Evolutionary conservation across 2,888 invertebrate genomes (phyloP), one percentile per base, ranked within the genome.

Genomic region (Agonopterix heracliana): DNA sequence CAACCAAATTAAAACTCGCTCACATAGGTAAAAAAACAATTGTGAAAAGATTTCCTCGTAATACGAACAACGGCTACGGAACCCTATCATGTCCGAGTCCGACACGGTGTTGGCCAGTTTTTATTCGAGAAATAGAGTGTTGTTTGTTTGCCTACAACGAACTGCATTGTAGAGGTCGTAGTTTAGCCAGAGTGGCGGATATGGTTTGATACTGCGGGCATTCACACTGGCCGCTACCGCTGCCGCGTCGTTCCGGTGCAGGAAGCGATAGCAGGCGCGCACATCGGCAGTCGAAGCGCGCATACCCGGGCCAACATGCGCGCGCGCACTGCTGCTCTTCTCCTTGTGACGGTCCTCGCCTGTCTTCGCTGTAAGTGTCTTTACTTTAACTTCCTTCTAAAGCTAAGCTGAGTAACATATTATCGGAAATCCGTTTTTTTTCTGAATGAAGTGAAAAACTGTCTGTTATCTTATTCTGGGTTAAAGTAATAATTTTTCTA

Each of bases 171-270:
- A 65, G 63, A 66, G 71, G 67, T 69, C 63, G 66, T 63, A 61
- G 62, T 67, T 60, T 64, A 62, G 58, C 44, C 46, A 53, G 56
- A 63, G 40, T 60, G 64, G 61, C 60, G 66, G 71, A 71, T 69
- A 71, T 49, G 63, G 57, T 43, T 52, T 57, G 79, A 81, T 81
- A 80, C 47, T 53, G 60, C 65, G 84, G 78, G 61, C 82, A 61
- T 83, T 83, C 79, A 81, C 81, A 69, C 72, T 66, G 62, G 49
- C 43, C 55, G 1, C 2, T 14, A 7, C 26, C 3, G 3, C 26
- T 26, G 26, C 11, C 40, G 46, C 70, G 60, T 67, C 74, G 26
- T 26, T 5, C 26, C 5, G 57, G 54, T 50, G 36, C 47, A 51
- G n/a, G 41, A n/a, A 12, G 41, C 41, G 41, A 3, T n/a, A 7